Evolutionary conservation across 2,113 vertebrate genomes (phyloP), one percentile per base, ranked within the genome.

Genomic region (Aix galericulata): DNA sequence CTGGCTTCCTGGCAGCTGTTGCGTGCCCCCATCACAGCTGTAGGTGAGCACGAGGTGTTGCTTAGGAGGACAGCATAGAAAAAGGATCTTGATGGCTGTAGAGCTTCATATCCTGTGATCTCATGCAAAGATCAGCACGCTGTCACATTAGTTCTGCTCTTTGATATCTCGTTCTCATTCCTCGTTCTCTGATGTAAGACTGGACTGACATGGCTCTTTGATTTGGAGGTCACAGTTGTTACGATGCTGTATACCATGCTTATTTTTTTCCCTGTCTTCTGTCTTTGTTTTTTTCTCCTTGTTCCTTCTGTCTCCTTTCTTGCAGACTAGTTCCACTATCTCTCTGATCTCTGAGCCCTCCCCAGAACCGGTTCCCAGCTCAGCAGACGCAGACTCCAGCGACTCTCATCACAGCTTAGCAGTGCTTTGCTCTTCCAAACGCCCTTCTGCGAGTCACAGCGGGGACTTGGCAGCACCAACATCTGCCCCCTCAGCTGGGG

Each of bases 291-390:
- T 40, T 62, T 93, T 93, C 69, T 97, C 94, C 44, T 75, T 88
- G 56, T 88, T 95, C 56, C 80, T 95, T 93, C 93, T 97, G 75
- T 98, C 88, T 97, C 74, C 73, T 94, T 94, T 93, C 22, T 68
- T 98, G 91, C 94, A 99, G 99, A 99, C 99, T 93, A 98, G 96
- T 96, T 98, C 98, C 93, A 97, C 98, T 92, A 96, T 98, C 96
- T 98, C 97, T 91, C 94, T 98, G 92, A 97, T 96, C 96, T 97
- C 98, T 76, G 98, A 98, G 63, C 86, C 95, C 31, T 89, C 97
- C 68, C 93, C 98, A 89, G 98, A 98, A 84, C 97, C 67, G 11
- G 76, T 91, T 92, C 87, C 91, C 88, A 83, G 76, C 91, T 91
- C 96, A 63, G 32, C 96, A 88, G 42, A 78, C 64, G 69, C 96